phyloP scores from a whole-genome alignment of 2,113 vertebrate genomes.

The Caloenas nicobarica region DNA sequence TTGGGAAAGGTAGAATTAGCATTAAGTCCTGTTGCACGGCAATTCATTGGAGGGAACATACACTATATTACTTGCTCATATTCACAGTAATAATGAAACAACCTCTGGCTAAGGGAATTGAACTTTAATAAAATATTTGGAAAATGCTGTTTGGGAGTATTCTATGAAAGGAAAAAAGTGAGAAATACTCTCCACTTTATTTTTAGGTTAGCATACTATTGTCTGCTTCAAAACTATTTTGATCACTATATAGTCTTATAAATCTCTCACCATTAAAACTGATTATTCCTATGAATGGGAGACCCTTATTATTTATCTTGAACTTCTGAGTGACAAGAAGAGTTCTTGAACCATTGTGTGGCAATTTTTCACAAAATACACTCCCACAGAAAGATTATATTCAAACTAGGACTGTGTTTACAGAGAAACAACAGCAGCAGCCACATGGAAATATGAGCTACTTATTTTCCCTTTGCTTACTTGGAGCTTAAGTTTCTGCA shows the following conservation, averaged over 20 bases:
- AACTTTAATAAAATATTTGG: slow-evolving; percentile 67
- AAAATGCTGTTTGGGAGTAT: slow-evolving; percentile 61
- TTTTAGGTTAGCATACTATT: neutral
- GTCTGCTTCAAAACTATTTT: slow-evolving; percentile 11
- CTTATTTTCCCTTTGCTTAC: slow-evolving; percentile 29
- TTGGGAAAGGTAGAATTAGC: slow-evolving; percentile 77
- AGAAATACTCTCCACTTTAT: neutral
- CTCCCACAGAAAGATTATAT: slow-evolving; percentile 41
- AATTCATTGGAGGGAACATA: slow-evolving; percentile 72
- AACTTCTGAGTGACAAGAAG: slow-evolving; percentile 53
- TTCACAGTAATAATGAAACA: slow-evolving; percentile 55
- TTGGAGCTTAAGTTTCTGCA: slow-evolving; percentile 50
- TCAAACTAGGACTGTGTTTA: slow-evolving; percentile 39
- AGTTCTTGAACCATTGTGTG: slow-evolving; percentile 34
- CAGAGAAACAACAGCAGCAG: slow-evolving; percentile 25
- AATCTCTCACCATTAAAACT: slow-evolving; percentile 43
- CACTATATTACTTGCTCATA: slow-evolving; percentile 56
- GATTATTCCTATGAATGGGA: slow-evolving; percentile 38
- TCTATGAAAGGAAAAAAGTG: neutral
- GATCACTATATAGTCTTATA: slow-evolving; percentile 1
- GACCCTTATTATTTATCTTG: slow-evolving; percentile 49
- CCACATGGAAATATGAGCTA: slow-evolving; percentile 37
- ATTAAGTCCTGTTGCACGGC: slow-evolving; percentile 74
- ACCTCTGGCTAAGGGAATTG: slow-evolving; percentile 56
- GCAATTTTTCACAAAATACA: slow-evolving; percentile 56